Conservation (phyloP, 2,797 vertebrate species). For the Ceryle rudis region DNA sequence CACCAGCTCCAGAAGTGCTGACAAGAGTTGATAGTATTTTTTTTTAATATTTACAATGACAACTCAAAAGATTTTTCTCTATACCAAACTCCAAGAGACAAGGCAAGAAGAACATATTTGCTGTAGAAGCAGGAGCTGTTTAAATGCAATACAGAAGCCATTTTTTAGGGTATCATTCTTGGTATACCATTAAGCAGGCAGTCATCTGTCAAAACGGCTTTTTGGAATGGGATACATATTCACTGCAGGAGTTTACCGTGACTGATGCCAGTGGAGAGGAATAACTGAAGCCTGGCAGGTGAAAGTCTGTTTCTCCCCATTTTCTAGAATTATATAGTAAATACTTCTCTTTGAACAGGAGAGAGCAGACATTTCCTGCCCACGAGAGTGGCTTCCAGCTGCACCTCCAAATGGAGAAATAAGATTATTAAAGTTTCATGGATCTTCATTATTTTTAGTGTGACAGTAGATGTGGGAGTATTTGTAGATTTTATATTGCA, state of each 20-base stretch:
- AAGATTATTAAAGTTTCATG: constrained; percentile 4
- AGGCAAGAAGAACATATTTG: background rate
- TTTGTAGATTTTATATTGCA: background rate
- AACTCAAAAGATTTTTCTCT: background rate
- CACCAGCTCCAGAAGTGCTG: background rate
- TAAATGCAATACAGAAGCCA: background rate
- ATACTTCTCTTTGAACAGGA: background rate
- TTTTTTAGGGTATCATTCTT: background rate
- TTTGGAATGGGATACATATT: background rate
- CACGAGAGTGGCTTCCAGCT: background rate
- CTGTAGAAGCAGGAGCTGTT: background rate
- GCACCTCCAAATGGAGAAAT: background rate
- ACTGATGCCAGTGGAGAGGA: background rate
- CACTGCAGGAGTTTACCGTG: background rate
- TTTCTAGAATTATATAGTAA: background rate
- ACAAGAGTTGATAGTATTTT: background rate
- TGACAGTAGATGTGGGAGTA: constrained; percentile 11
- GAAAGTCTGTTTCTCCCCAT: background rate
- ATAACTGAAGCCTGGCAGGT: background rate
- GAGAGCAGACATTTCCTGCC: background rate
- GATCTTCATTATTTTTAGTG: constrained; percentile 24
- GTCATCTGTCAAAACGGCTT: background rate
- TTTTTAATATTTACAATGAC: background rate
- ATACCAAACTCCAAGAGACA: background rate
- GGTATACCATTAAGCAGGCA: background rate